Conservation (phyloP, 2,113 vertebrate genomes). For the Phylloscopus whistleri region DNA sequence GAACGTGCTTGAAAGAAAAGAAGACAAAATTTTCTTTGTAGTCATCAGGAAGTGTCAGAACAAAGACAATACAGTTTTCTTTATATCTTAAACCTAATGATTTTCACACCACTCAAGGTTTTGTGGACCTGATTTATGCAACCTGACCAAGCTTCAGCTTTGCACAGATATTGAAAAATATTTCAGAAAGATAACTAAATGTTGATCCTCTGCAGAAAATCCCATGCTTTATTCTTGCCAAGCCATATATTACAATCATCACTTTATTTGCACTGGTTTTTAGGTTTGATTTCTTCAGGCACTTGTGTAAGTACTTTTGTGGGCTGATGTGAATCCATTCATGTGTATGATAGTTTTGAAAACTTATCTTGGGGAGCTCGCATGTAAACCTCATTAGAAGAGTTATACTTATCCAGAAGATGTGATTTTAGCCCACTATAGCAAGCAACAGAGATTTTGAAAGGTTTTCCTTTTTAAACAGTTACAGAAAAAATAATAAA, state of each 20-base stretch:
- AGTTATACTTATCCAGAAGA: not conserved
- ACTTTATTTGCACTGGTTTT: not conserved
- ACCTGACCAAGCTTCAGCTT: not conserved
- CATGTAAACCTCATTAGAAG: not conserved
- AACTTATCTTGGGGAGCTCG: not conserved
- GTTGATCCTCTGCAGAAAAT: not conserved
- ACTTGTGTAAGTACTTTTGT: not conserved
- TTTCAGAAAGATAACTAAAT: not conserved
- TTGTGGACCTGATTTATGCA: not conserved
- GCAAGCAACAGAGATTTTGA: not conserved
- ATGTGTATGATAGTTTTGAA: not conserved
- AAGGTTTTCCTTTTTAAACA: not conserved
- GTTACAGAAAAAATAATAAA: not conserved
- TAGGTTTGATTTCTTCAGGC: not conserved
- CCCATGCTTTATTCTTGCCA: not conserved
- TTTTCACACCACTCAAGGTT: not conserved
- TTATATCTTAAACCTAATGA: not conserved
- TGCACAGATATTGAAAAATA: not conserved
- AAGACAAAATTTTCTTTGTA: not conserved
- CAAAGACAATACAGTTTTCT: not conserved
- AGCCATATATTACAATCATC: not conserved
- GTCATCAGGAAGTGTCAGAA: not conserved
- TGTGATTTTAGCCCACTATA: rapidly evolving
- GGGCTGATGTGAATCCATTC: not conserved
- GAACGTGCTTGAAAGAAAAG: not conserved